phyloP scores from a whole-genome alignment of 2,888 invertebrate genomes.

The Cetonia aurata region DNA sequence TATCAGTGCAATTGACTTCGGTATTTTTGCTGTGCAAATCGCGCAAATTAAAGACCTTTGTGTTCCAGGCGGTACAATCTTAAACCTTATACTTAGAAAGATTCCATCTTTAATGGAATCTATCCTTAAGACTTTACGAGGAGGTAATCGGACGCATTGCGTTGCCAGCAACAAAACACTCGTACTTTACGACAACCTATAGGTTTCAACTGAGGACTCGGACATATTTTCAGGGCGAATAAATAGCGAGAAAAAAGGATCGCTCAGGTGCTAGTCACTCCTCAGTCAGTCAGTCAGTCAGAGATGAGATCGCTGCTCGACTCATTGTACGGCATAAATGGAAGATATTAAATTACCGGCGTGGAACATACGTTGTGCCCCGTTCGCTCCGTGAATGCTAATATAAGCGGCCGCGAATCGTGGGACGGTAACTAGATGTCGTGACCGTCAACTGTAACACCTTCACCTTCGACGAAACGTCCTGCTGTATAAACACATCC shows the following conservation, averaged over 20 bases:
- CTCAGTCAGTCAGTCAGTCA: not conserved
- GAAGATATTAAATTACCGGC: conserved; percentile 48
- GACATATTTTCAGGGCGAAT: too few relatives aligned
- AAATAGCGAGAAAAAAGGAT: not conserved
- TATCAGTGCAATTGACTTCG: too few relatives aligned
- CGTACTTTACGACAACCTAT: too few relatives aligned
- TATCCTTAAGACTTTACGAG: too few relatives aligned
- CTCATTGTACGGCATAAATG: conserved; percentile 48
- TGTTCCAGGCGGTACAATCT: too few relatives aligned
- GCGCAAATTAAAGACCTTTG: too few relatives aligned
- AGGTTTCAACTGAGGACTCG: too few relatives aligned
- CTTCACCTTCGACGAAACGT: conserved; percentile 42
- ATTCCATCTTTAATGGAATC: too few relatives aligned
- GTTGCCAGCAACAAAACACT: too few relatives aligned
- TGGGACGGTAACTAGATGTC: conserved; percentile 47
- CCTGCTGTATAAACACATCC: conserved; percentile 41
- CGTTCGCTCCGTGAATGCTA: conserved; percentile 37
- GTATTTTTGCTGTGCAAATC: too few relatives aligned
- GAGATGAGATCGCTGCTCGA: conserved; percentile 47
- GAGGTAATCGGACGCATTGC: too few relatives aligned
- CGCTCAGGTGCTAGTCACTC: conserved; percentile 44
- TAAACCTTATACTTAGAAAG: too few relatives aligned
- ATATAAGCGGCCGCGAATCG: conserved; percentile 38
- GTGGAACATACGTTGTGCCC: conserved; percentile 21
- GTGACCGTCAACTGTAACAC: conserved; percentile 48